Evolutionary conservation across 2,888 invertebrate genomes (phyloP), one percentile per base, ranked within the genome.

Genomic region (Cyrtodaria siliqua): DNA sequence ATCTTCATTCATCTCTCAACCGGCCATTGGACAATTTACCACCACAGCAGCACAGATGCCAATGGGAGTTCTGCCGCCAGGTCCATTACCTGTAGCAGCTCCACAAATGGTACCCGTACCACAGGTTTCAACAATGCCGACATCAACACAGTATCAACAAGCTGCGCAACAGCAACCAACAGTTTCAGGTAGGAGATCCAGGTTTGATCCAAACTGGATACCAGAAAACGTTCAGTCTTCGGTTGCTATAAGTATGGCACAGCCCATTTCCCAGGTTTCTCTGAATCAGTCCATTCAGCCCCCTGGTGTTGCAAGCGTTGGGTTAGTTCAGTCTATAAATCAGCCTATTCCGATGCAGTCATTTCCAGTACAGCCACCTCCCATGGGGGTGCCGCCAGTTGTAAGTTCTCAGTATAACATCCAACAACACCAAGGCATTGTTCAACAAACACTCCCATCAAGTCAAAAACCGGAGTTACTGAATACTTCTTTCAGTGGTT

Each of bases 171-270:
- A 29, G 24, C 29, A 26, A 20, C 62, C 29, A 2, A 26, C 50
- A 33, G 33, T 33, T 33, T 4, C 38, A 29, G 57, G 20, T 49
- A 49, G 67, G 27, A 53, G 50, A 20, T 73, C 72, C 2, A 60
- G 72, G 29, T 73, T 73, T 67, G 71, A 71, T 56, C 60, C 60
- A 12, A 47, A 66, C 61, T 72, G 72, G 72, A 50, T 47, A 18
- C 72, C 64, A 38, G 59, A 66, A 2, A 44, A 18, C 1, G 47
- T 56, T 18, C 14, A 40, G 26, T 24, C 62, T 12, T 52, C 53
- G 1, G 42, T 33, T 18, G 44, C 40, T 24, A 12, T 12, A 33
- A 33, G 33, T 33, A 8, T 33, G 33, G 6, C 33, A 33, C 12
- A 33, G 4, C 33, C 33, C 4, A n/a, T n/a, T n/a, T n/a, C n/a